Conservation (phyloP, 2,888 invertebrate genomes). For the Eugnorisma glareosa region DNA sequence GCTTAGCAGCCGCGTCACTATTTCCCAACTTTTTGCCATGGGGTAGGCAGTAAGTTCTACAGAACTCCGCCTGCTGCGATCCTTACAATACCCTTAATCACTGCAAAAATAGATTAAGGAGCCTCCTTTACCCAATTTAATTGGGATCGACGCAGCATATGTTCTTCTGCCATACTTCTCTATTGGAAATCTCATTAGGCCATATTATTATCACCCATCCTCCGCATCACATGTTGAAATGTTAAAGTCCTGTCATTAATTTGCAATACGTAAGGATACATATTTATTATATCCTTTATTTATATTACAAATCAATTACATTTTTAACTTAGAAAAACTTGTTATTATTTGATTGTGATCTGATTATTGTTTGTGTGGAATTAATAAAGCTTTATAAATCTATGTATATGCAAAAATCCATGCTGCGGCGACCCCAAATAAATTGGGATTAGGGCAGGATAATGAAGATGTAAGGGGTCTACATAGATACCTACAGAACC, state of each 20-base stretch:
- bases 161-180: neutral
- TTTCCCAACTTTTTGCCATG: too few relatives aligned
- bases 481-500: neutral
- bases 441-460: too few relatives aligned
- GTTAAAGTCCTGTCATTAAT: neutral
- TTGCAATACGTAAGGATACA: neutral
- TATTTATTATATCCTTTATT: too few relatives aligned
- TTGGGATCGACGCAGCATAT: neutral
- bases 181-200: neutral
- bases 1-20: too few relatives aligned
- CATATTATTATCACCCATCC: neutral
- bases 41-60: neutral
- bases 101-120: neutral
- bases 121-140: neutral
- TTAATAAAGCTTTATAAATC: neutral
- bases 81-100: neutral
- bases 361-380: too few relatives aligned
- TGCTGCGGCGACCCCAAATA: too few relatives aligned
- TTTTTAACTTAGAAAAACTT: too few relatives aligned
- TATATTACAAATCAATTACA: too few relatives aligned
- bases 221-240: too few relatives aligned
- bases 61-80: neutral
- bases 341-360: too few relatives aligned
- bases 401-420: neutral
- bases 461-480: neutral